Percentiles rank a stretch among this genome's conserved stretches.
Conservation (phyloP, 2,888 invertebrate species). For the Caenorhabditis sp. region DNA sequence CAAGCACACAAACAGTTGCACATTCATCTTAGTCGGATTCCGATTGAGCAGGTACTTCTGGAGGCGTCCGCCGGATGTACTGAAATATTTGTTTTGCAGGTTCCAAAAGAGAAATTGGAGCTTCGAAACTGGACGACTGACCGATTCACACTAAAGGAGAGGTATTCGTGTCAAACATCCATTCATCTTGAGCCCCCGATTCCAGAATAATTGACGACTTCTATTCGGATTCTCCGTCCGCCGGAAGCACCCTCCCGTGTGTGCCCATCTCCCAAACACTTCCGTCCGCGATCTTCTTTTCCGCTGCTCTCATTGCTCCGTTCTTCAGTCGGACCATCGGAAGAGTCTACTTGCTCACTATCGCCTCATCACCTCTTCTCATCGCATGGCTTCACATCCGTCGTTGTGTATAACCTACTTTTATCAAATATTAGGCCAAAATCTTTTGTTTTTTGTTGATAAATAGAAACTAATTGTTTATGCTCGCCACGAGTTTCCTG, state of each 20-base stretch:
- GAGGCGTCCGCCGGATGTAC: neutral
- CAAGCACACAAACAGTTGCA: conserved; percentile 40
- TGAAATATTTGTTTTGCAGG: conserved; percentile 16
- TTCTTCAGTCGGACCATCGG: conserved; percentile 61
- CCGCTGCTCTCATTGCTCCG: conserved; percentile 65
- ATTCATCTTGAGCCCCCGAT: conserved; percentile 5
- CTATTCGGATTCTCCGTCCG: conserved; percentile 33
- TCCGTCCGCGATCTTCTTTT: conserved; percentile 67
- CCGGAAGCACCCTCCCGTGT: conserved; percentile 34
- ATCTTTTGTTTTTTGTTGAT: conserved; percentile 2
- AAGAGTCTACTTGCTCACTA: conserved; percentile 62
- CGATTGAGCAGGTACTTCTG: conserved; percentile 23
- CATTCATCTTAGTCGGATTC: conserved; percentile 49
- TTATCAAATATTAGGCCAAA: neutral
- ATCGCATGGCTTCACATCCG: conserved; percentile 67
- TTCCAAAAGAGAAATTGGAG: conserved; percentile 60
- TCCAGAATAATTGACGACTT: conserved; percentile 66
- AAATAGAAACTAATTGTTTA: conserved; percentile 17
- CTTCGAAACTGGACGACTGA: conserved; percentile 68
- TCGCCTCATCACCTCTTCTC: conserved; percentile 66
- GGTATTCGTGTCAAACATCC: conserved; percentile 35
- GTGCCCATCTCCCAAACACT: conserved; percentile 63
- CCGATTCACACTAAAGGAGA: conserved; percentile 69
- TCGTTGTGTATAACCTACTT: conserved; percentile 58
- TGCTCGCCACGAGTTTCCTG: conserved; percentile 5